Base-by-base conservation (phyloP, 2,113 vertebrate genomes). In the Capreolus pygargus region DNA sequence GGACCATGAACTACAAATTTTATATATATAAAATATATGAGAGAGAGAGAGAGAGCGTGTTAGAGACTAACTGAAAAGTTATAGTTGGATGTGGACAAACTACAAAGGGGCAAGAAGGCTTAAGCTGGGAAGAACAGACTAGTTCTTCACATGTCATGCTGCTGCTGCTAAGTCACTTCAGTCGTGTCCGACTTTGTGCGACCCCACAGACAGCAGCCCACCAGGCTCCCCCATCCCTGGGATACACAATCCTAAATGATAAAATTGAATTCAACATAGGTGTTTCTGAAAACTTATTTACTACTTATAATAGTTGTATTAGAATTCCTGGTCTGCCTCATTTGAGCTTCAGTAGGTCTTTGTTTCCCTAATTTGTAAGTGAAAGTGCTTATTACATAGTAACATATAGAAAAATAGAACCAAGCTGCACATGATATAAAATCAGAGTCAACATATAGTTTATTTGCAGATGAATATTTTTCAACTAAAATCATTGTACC, bases 1-100 rank as follows among this genome's bases (percentile, higher is more conserved):
- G 52, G 82, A 97, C 95, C 97, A 89, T 98, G 97, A 97, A 84
- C 98, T 98, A 98, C 95, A 89, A 16, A 97, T 98, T 76, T 98
- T 98, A 97, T 94, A 98, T 97, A 98, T 17, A 84, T 61, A 23
- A 19, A 10, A 36, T 89, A 14, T 30, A 15, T 30, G n/a, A 85
- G 98, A 97, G 70, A 98, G n/a, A 85, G 98, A 97, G 70, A 98
- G 98, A 57, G 21, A 57, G 19, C 39, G 39, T 39, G 19, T 98
- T 98, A 98, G 95, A 87, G 86, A 55, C 74, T 97, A 98, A 98
- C 64, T 98, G 98, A 97, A 98, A 98, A 98, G 97, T 98, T 98
- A 67, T 96, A 98, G 95, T 96, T 98, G 39, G 54, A 74, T 58
- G 94, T 84, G 94, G 95, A 97, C 96, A 96, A 98, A 97, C 83